These are phyloP conservation scores for Caranx ignobilis DNA, from an alignment of 2,113 vertebrate genomes.

Conservation along the genomic window DNA sequence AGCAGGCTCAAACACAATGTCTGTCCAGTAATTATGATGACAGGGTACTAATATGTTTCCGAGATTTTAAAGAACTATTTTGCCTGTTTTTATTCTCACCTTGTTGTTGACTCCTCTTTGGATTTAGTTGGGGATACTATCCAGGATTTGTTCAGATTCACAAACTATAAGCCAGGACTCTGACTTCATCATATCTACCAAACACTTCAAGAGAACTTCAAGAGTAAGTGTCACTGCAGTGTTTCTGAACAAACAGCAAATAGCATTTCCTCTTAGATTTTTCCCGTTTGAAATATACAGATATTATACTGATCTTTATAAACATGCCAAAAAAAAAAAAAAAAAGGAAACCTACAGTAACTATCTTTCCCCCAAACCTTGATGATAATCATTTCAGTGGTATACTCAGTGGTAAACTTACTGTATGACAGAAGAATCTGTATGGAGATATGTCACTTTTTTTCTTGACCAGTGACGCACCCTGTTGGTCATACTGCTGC, in stretches of 20 bases:
- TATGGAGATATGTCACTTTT: background rate
- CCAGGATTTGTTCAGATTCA: background rate
- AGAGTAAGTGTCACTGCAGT: background rate
- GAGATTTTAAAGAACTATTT: background rate
- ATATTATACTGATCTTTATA: background rate
- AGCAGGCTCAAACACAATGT: background rate
- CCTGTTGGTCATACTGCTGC: conserved; percentile 56
- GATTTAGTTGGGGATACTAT: background rate
- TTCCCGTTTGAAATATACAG: background rate
- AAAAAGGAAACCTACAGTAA: background rate
- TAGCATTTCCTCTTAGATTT: too few relatives aligned
- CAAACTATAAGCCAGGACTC: background rate
- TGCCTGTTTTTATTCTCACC: background rate
- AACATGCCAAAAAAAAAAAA: background rate
- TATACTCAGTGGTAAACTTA: background rate
- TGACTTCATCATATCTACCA: conserved; percentile 2
- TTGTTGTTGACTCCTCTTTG: background rate
- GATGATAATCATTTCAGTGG: background rate
- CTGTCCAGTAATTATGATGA: background rate
- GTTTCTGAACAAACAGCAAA: background rate
- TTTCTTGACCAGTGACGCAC: conserved; percentile 45
- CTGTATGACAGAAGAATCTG: background rate
- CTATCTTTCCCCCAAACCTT: background rate
- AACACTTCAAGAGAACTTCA: background rate
- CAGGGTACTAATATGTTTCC: background rate